Conservation (phyloP, 2,888 invertebrate species). For the Rosalia funebris region DNA sequence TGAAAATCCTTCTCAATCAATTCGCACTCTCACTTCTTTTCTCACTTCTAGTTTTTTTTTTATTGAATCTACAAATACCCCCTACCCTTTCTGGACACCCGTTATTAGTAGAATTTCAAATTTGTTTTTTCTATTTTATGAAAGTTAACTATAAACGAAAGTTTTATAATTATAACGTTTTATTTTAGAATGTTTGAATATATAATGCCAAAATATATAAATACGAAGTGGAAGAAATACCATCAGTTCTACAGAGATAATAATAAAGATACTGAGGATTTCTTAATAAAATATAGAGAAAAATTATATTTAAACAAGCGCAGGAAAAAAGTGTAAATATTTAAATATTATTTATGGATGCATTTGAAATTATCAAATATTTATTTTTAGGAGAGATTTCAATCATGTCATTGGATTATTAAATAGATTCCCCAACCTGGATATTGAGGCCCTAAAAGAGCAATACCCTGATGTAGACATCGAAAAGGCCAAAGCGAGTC, state of each 20-base stretch:
- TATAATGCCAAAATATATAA: conserved; percentile 73
- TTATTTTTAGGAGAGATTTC: conserved; percentile 67
- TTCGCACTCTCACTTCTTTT: too few species aligned
- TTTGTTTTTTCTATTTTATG: too few species aligned
- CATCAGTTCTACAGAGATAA: conserved; percentile 67
- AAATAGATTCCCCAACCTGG: conserved; percentile 80
- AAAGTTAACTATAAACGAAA: too few species aligned
- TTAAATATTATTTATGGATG: neutral
- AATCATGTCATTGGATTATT: conserved; percentile 77
- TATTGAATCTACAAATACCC: too few species aligned
- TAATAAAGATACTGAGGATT: conserved; percentile 73
- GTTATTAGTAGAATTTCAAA: too few species aligned
- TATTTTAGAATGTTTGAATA: conserved; percentile 70
- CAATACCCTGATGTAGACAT: conserved; percentile 83
- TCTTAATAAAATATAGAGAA: conserved; percentile 72
- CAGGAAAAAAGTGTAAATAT: conserved; percentile 48
- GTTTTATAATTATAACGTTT: too few species aligned
- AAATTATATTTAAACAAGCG: conserved; percentile 70
- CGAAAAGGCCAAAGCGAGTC: conserved; percentile 70
- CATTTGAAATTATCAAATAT: conserved; percentile 22
- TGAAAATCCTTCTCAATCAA: too few species aligned
- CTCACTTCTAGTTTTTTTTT: too few species aligned
- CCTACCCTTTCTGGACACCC: too few species aligned
- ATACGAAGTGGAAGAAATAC: conserved; percentile 71
- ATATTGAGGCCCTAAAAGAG: conserved; percentile 74